A percentile compares a stretch with the other conserved stretches of the same genome.
Conservation (phyloP, 2,888 invertebrate genomes). For the Agrochola circellaris region DNA sequence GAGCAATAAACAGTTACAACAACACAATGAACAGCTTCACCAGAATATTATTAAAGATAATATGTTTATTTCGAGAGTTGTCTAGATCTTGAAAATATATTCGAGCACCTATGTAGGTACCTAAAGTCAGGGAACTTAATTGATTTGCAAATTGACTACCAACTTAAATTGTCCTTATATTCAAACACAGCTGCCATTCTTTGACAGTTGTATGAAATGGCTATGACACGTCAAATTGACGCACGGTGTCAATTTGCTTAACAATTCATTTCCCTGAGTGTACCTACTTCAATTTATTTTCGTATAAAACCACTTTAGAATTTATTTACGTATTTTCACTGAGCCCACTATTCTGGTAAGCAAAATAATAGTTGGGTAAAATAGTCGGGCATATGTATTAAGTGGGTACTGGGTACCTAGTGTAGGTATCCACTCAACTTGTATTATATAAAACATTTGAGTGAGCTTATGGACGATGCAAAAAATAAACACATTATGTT, state of each 20-base stretch:
- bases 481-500: constrained; percentile 22
- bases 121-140: neutral
- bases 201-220: neutral
- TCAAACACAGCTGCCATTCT: neutral
- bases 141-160: neutral
- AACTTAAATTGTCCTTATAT: too few relatives aligned
- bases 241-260: neutral
- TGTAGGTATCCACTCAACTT: neutral
- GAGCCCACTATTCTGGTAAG: neutral
- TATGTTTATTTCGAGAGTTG: constrained; percentile 4
- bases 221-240: neutral
- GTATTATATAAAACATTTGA: constrained; percentile 9
- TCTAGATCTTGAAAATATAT: neutral
- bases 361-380: neutral
- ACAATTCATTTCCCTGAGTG: neutral
- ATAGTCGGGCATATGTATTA: neutral
- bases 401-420: neutral
- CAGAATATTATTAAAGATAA: neutral
- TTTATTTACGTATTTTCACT: constrained; percentile 16
- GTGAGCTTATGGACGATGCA: constrained; percentile 1
- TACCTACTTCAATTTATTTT: constrained; percentile 11
- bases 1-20: constrained; percentile 9
- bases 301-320: constrained; percentile 2
- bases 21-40: constrained; percentile 5
- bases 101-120: neutral